Percentiles rank a stretch among this genome's conserved stretches.
Conservation (phyloP, 2,888 invertebrate genomes). For the Drosophila rellima region DNA sequence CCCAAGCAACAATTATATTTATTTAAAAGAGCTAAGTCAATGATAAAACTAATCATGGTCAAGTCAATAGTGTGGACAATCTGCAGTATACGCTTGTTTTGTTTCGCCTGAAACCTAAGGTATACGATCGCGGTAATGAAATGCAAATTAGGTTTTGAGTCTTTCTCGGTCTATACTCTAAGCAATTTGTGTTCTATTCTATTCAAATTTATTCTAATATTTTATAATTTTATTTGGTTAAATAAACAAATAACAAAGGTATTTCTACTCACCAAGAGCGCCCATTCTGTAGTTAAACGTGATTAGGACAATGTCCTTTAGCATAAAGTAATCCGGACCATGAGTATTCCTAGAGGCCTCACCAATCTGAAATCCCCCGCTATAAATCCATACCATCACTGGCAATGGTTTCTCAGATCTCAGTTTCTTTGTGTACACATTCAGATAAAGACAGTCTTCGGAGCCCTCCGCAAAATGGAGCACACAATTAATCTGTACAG, state of each 20-base stretch:
- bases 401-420: conserved; percentile 69
- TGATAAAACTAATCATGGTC: neutral
- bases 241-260: no score
- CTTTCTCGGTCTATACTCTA: no score
- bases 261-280: conserved; percentile 76
- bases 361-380: conserved; percentile 86
- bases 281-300: conserved; percentile 86
- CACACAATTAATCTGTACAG: conserved; percentile 78
- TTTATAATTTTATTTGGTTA: no score
- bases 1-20: no score
- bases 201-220: no score
- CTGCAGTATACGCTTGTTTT: neutral
- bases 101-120: neutral
- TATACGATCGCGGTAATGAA: neutral
- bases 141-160: neutral
- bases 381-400: conserved; percentile 86
- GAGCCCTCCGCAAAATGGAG: conserved; percentile 83
- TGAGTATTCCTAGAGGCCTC: conserved; percentile 81
- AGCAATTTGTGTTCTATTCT: neutral
- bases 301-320: conserved; percentile 85
- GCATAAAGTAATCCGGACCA: conserved; percentile 86
- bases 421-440: conserved; percentile 83
- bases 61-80: neutral
- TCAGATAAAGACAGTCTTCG: conserved; percentile 87
- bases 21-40: no score